Evolutionary conservation across 1,140 invertebrate genomes (phyloP).

Genomic region (Batillaria attramentaria): DNA sequence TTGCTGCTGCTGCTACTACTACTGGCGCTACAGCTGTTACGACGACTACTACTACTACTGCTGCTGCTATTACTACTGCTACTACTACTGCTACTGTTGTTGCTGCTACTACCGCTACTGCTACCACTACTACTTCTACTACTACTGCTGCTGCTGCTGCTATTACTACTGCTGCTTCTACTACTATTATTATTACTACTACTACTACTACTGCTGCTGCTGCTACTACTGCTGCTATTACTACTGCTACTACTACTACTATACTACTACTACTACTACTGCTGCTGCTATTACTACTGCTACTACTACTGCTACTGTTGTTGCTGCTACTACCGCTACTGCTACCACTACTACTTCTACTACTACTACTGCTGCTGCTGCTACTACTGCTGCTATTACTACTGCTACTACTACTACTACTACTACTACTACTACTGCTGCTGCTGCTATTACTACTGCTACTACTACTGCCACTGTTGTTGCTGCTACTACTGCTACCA

Average conservation of each 20-base stretch:
- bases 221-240: neutral
- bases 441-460: slow-evolving; percentile 6
- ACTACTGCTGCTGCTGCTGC: neutral
- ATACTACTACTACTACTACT: too few relatives aligned
- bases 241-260: neutral
- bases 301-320: slow-evolving; percentile 6
- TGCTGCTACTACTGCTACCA: neutral
- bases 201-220: neutral
- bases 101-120: too few relatives aligned
- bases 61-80: too few relatives aligned
- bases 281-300: neutral
- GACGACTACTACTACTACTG: too few relatives aligned
- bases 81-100: too few relatives aligned
- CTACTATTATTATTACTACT: too few relatives aligned
- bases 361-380: slow-evolving; percentile 6
- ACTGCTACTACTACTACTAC: neutral
- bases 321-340: slow-evolving; percentile 5
- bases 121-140: slow-evolving; percentile 14
- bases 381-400: slow-evolving; percentile 1
- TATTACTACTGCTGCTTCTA: neutral
- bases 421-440: slow-evolving; percentile 3
- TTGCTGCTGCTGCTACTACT: too few relatives aligned
- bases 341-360: slow-evolving; percentile 3
- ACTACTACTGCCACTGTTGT: neutral
- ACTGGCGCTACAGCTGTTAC: too few relatives aligned